These are phyloP conservation scores for Lordiphosa clarofinis DNA, from an alignment of 1,140 invertebrate species.

Conservation along the genomic window DNA sequence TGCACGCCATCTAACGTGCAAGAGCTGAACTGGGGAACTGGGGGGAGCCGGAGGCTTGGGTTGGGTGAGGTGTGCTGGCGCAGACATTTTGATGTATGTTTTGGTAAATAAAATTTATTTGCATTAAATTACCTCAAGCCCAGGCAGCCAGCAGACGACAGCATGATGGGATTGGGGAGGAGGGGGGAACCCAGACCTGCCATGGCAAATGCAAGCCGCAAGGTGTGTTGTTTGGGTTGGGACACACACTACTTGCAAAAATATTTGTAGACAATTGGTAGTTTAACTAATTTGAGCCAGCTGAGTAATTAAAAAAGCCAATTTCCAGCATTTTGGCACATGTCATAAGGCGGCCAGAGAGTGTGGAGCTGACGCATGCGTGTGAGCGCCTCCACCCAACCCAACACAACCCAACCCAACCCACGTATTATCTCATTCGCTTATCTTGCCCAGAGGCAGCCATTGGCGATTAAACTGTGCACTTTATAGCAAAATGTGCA, in stretches of 20 bases:
- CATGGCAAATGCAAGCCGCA: slow-evolving; percentile 13
- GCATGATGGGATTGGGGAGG: slow-evolving; percentile 15
- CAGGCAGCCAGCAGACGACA: slow-evolving; percentile 39
- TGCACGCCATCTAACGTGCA: slow-evolving; percentile 75
- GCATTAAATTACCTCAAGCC: slow-evolving; percentile 68
- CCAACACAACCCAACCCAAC: slow-evolving; percentile 17
- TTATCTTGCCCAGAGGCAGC: slow-evolving; percentile 76
- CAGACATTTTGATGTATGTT: slow-evolving; percentile 78
- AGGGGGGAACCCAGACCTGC: neutral
- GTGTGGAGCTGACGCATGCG: slow-evolving; percentile 9
- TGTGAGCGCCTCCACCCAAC: slow-evolving; percentile 5
- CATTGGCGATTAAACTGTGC: slow-evolving; percentile 70
- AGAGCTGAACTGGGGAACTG: slow-evolving; percentile 31
- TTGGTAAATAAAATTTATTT: slow-evolving; percentile 77
- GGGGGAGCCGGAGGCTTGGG: neutral
- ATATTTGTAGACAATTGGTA: slow-evolving; percentile 78
- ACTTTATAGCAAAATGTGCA: slow-evolving; percentile 63
- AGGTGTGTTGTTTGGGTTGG: slow-evolving; percentile 29
- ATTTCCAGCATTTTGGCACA: slow-evolving; percentile 17
- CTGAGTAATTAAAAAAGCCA: slow-evolving; percentile 66
- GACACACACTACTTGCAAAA: slow-evolving; percentile 67
- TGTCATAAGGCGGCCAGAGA: slow-evolving; percentile 33
- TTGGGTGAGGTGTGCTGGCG: slow-evolving; percentile 45
- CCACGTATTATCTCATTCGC: slow-evolving; percentile 42
- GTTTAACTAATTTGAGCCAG: slow-evolving; percentile 73